phyloP scores from a whole-genome alignment of 2,797 vertebrate genomes.

The Loriculus beryllinus region DNA sequence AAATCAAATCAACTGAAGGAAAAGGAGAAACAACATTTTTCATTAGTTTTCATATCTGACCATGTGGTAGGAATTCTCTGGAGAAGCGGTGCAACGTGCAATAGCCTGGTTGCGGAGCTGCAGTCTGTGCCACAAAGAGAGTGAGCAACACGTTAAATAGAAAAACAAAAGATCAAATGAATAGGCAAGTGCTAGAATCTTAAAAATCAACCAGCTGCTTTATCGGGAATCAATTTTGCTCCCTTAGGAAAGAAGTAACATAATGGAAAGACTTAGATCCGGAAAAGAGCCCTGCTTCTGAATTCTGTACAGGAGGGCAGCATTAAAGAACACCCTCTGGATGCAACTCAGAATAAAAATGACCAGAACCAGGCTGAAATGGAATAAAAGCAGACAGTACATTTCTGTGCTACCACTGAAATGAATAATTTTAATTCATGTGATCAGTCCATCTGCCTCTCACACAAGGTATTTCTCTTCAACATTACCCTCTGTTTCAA shows the following conservation, averaged over 20 bases:
- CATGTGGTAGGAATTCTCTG: background rate
- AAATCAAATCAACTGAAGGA: background rate
- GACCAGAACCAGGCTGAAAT: background rate
- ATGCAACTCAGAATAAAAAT: constrained; percentile 20
- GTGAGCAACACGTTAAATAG: background rate
- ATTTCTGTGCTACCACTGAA: background rate
- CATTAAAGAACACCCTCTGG: background rate
- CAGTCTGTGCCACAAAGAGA: background rate
- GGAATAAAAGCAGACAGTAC: background rate
- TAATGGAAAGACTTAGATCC: constrained; percentile 30
- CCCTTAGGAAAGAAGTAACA: constrained; percentile 26
- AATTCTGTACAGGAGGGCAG: background rate
- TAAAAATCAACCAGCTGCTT: constrained; percentile 46
- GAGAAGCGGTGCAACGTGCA: background rate
- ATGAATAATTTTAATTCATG: background rate
- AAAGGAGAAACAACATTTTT: background rate
- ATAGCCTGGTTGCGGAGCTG: background rate
- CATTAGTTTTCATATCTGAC: background rate
- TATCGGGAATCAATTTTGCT: constrained; percentile 61
- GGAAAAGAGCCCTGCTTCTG: background rate
- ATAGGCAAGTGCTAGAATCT: constrained; percentile 24
- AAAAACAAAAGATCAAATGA: constrained; percentile 33
- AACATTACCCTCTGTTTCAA: background rate
- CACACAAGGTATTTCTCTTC: background rate
- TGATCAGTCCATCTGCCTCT: background rate